Percentiles rank a stretch among this genome's conserved stretches.
Evolutionary conservation across 2,113 vertebrate species (phyloP).

Genomic region (Cryptotis parvus): DNA sequence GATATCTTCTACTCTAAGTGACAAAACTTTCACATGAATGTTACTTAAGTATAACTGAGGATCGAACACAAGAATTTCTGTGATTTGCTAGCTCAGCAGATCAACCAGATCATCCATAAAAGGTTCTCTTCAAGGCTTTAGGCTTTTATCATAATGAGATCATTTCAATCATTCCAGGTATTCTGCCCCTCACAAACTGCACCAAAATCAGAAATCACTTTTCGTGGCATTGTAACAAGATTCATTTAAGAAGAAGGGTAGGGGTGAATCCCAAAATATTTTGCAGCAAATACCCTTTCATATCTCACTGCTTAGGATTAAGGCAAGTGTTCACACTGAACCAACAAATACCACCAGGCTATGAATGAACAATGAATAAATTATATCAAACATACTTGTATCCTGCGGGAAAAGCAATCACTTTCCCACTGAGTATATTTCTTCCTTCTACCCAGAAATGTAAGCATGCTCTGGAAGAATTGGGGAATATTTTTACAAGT

Average conservation of each 20-base stretch:
- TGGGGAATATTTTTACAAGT: background rate
- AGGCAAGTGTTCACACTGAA: slow-evolving; percentile 2
- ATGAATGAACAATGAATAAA: slow-evolving; percentile 15
- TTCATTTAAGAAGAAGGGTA: background rate
- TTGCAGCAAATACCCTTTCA: background rate
- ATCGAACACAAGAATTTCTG: background rate
- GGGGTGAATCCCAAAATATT: background rate
- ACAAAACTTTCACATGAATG: background rate
- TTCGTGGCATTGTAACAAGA: background rate
- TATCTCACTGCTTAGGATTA: background rate
- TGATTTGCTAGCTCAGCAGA: background rate
- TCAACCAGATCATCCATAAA: background rate
- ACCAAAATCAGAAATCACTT: background rate
- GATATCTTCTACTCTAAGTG: background rate
- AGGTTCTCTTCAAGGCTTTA: background rate
- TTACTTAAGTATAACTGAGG: background rate
- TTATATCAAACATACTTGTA: background rate
- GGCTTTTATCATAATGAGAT: background rate
- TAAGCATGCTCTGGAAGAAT: background rate
- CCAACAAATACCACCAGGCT: background rate
- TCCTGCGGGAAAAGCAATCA: background rate
- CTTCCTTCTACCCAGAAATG: background rate
- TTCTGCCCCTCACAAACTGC: background rate
- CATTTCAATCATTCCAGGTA: background rate
- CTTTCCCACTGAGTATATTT: background rate